Evolutionary conservation across 2,888 invertebrate species (phyloP).

Genomic region (Scaeva pyrastri): DNA sequence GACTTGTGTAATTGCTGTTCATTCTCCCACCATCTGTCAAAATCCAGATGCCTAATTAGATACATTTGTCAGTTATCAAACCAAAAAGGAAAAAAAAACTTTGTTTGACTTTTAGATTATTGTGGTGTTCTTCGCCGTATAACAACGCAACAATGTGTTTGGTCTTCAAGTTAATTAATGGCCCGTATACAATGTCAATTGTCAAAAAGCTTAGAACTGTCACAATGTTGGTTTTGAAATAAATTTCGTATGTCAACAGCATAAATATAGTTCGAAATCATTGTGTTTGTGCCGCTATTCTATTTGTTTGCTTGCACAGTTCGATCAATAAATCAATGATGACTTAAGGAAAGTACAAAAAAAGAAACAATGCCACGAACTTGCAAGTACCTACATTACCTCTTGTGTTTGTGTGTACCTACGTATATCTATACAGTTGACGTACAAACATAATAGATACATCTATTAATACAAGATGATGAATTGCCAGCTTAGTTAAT

Average conservation of each 20-base stretch:
- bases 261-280: background rate
- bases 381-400: background rate
- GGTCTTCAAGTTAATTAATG: conserved; percentile 9
- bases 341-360: conserved; percentile 23
- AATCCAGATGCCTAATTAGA: background rate
- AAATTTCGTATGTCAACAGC: conserved; percentile 10
- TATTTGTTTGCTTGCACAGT: conserved; percentile 23
- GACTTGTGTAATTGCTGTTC: conserved; percentile 17
- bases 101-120: background rate
- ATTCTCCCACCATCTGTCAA: conserved; percentile 30
- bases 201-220: conserved; percentile 29
- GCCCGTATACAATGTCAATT: conserved; percentile 44
- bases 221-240: conserved; percentile 38
- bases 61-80: conserved; percentile 1
- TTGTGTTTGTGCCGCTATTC: background rate
- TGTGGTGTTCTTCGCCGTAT: background rate
- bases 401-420: background rate
- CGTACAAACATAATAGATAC: too few species aligned
- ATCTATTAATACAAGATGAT: conserved; percentile 17
- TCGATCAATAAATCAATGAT: conserved; percentile 59
- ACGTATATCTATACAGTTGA: background rate
- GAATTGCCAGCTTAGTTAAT: conserved; percentile 54
- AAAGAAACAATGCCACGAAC: conserved; percentile 55
- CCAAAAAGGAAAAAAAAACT: too few species aligned
- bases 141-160: background rate